phyloP scores from a whole-genome alignment of 2,888 invertebrate species.

The Hirtodrosophila cameraria region DNA sequence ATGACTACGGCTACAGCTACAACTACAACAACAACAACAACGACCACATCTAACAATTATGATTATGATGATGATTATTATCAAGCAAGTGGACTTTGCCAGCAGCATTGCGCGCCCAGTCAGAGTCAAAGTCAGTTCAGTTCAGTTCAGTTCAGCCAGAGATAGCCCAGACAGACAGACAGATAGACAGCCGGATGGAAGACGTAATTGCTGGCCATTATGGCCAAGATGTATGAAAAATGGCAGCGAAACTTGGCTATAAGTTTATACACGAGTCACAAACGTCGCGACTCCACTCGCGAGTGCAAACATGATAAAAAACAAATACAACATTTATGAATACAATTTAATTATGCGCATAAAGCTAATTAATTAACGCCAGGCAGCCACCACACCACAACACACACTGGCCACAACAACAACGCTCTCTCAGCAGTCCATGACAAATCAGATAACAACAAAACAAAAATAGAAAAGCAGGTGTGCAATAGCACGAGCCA shows the following conservation, averaged over 20 bases:
- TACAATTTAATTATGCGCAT: constrained; percentile 62
- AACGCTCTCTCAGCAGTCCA: constrained; percentile 20
- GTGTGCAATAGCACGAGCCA: constrained; percentile 56
- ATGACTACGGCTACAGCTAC: constrained; percentile 28
- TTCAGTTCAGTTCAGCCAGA: too few species aligned
- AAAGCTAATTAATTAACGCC: constrained; percentile 58
- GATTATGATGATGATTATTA: constrained; percentile 29
- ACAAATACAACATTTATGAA: constrained; percentile 45
- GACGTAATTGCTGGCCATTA: constrained; percentile 56
- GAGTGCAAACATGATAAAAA: constrained; percentile 50
- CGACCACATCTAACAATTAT: constrained; percentile 21
- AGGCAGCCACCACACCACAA: constrained; percentile 12
- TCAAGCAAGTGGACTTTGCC: constrained; percentile 28
- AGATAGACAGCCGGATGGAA: constrained; percentile 36
- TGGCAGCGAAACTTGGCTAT: constrained; percentile 31
- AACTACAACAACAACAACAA: constrained; percentile 7
- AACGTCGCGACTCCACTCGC: background rate
- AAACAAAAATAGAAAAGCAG: too few species aligned
- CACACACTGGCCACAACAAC: constrained; percentile 3
- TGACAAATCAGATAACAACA: constrained; percentile 57
- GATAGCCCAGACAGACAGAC: too few species aligned
- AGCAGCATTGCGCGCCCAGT: background rate
- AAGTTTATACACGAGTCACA: background rate
- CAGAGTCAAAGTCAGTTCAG: too few species aligned
- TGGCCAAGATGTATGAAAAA: constrained; percentile 51